Evolutionary conservation across 2,888 invertebrate species (phyloP).

Genomic region (Doris montereyensis): DNA sequence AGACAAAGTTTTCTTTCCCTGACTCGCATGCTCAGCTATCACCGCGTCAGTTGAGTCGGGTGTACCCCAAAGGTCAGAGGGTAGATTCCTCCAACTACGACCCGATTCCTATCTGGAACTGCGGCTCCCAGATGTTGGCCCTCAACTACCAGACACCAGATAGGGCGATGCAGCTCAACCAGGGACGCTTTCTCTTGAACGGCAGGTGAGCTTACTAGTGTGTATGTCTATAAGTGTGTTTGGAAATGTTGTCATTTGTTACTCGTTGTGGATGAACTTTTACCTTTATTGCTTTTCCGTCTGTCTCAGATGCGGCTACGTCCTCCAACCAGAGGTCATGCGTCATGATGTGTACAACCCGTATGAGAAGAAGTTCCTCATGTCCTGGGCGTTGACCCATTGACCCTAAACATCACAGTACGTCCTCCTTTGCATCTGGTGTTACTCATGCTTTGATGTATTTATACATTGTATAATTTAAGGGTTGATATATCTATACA

Average conservation of each 20-base stretch:
- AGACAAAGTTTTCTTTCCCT: too few relatives aligned
- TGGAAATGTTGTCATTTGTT: too few relatives aligned
- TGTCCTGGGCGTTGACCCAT: constrained; percentile 75
- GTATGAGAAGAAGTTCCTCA: constrained; percentile 75
- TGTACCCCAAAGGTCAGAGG: constrained; percentile 91
- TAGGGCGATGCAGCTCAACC: constrained; percentile 95
- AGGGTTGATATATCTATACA: too few relatives aligned
- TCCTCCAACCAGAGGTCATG: constrained; percentile 93
- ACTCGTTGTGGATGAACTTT: neutral
- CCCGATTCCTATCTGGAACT: constrained; percentile 95
- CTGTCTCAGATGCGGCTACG: constrained; percentile 83
- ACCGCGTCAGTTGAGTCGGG: constrained; percentile 86
- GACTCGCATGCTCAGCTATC: constrained; percentile 54
- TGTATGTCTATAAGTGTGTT: too few relatives aligned
- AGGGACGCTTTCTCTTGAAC: constrained; percentile 92
- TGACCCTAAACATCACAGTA: constrained; percentile 80
- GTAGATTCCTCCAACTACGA: constrained; percentile 98
- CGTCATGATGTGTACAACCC: constrained; percentile 82
- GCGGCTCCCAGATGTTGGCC: constrained; percentile 97
- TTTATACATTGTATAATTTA: too few relatives aligned
- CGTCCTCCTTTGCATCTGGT: too few relatives aligned
- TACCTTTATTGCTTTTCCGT: neutral
- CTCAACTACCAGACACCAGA: constrained; percentile 98
- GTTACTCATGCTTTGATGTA: too few relatives aligned
- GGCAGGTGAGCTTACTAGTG: constrained; percentile 76